A percentile compares a stretch with the other conserved stretches of the same genome.
These are phyloP conservation scores for Therioaphis trifolii DNA, from an alignment of 2,888 invertebrate genomes.

Conservation along the genomic window DNA sequence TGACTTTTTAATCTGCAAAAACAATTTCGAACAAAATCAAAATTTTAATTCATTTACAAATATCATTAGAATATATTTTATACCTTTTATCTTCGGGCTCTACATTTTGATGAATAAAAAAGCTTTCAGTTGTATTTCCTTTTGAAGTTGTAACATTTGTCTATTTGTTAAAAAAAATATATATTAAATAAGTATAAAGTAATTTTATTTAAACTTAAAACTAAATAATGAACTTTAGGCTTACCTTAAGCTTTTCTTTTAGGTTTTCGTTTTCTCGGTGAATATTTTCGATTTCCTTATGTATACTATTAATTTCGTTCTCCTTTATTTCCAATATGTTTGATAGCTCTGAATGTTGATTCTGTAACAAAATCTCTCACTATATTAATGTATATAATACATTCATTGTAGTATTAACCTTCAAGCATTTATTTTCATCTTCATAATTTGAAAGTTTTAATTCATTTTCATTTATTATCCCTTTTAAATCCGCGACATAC, in stretches of 20 bases:
- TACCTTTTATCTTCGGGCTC: slow-evolving; percentile 47
- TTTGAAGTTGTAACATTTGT: neutral
- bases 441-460: slow-evolving; percentile 22
- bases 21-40: neutral
- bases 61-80: neutral
- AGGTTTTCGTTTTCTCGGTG: slow-evolving; percentile 16
- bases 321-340: slow-evolving; percentile 45
- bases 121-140: neutral
- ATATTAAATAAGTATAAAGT: neutral
- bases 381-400: neutral
- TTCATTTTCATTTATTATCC: slow-evolving; percentile 45
- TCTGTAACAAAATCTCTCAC: slow-evolving; percentile 24
- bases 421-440: slow-evolving; percentile 46
- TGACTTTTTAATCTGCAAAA: slow-evolving; percentile 49
- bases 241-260: slow-evolving; percentile 50
- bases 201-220: neutral
- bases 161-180: neutral
- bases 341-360: slow-evolving; percentile 39
- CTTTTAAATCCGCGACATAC: slow-evolving; percentile 53
- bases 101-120: slow-evolving; percentile 18
- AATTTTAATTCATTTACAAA: neutral
- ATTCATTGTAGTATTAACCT: slow-evolving; percentile 13
- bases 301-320: slow-evolving; percentile 25
- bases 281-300: slow-evolving; percentile 33
- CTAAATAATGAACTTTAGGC: neutral